A percentile compares a stretch with the other conserved stretches of the same genome.
These are phyloP conservation scores for Malacoctenus gilli DNA, from an alignment of 2,797 vertebrate genomes.

Conservation along the genomic window DNA sequence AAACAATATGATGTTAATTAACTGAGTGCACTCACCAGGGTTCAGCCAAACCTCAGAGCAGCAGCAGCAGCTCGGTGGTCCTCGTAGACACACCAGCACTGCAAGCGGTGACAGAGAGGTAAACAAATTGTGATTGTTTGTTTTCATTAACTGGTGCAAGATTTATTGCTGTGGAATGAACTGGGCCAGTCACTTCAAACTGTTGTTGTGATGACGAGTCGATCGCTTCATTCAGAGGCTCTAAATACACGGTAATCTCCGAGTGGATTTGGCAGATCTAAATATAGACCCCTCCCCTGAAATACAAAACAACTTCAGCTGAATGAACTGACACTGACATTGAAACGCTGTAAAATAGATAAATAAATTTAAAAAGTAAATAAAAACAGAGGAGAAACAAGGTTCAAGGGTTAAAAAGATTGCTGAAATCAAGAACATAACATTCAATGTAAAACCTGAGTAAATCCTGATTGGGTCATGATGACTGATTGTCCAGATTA, in stretches of 20 bases:
- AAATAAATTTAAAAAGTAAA: too few species aligned
- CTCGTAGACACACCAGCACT: slow-evolving; percentile 80
- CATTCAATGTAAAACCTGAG: slow-evolving; percentile 35
- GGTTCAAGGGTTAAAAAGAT: too few species aligned
- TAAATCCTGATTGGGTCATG: slow-evolving; percentile 27
- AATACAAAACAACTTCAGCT: too few species aligned
- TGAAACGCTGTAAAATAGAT: slow-evolving; percentile 11
- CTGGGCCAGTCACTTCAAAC: neutral
- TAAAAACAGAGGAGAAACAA: too few species aligned
- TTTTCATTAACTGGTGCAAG: too few species aligned
- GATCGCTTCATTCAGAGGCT: too few species aligned
- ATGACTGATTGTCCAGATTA: too few species aligned
- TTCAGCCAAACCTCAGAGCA: slow-evolving; percentile 38
- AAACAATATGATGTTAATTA: neutral
- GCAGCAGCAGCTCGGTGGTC: slow-evolving; percentile 56
- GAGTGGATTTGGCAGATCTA: neutral
- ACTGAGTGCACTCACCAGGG: slow-evolving; percentile 51
- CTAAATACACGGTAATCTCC: neutral
- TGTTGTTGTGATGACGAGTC: neutral
- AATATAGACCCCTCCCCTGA: too few species aligned
- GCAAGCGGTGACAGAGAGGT: slow-evolving; percentile 69
- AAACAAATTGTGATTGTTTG: slow-evolving; percentile 22
- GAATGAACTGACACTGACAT: too few species aligned
- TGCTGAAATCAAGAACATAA: slow-evolving; percentile 5
- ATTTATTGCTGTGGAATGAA: too few species aligned